Base-by-base conservation (phyloP, 92 coral and sea anemone genomes). In the Heliopora coerulea region DNA sequence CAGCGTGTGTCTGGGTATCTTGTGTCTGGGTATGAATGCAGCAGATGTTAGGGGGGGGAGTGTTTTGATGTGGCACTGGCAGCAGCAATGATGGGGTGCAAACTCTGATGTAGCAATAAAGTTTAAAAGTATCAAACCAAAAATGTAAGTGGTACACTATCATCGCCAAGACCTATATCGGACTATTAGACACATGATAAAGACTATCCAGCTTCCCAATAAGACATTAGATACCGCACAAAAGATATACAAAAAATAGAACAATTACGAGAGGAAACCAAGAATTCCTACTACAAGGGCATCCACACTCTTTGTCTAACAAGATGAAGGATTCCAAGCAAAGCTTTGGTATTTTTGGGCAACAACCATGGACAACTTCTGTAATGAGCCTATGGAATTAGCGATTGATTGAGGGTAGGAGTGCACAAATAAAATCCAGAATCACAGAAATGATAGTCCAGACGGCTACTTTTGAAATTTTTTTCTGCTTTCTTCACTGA, bases 311-410 rank as follows among this genome's bases (percentile, higher is more conserved):
- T 85, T 54, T 80, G 85, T 74, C 62, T 85, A 28, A 80, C 85
- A 68, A 40, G 88, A 75, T 85, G 85, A 85, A 80, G 83, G 59
- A 78, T 85, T 11, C 83, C 86, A 12, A 80, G 89, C 24, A 80
- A 85, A 48, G 80, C 86, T 32, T 65, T 81, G 54, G 83, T 62
- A 70, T 68, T 82, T 56, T 86, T 80, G 28, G 40, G 66, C 34
- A 59, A 82, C 62, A 67, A 83, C 49, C 87, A 83, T 63, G 67
- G 54, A 34, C 83, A 77, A 32, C 86, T 83, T 24, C 67, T 83
- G 68, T 83, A 83, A 62, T 76, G n/a, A n/a, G n/a, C n/a, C n/a
- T 78, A 26, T 83, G 83, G 83, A 79, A 68, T 35, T 84, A 79
- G 78, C 64, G 72, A 54, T 81, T 79, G 37, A 62, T 33, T 4